Base-by-base conservation (phyloP, 2,888 invertebrate species). In the Steromphala cineraria region DNA sequence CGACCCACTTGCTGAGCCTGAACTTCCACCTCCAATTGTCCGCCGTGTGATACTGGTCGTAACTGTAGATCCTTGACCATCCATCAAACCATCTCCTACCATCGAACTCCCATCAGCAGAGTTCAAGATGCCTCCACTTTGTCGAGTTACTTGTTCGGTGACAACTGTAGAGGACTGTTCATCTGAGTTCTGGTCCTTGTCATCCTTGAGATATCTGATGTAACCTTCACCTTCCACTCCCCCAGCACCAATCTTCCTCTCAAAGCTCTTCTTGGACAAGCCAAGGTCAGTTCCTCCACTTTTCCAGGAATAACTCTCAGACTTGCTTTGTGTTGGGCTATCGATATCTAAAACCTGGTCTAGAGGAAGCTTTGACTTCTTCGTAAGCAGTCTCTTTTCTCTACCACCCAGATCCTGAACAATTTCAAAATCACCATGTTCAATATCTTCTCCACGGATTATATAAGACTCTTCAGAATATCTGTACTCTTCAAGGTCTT, bases 141-240 rank as follows among this genome's bases (percentile, higher is more conserved):
- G 46, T 46, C 46, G 46, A 46, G 46, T 46, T 46, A 46, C 46
- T 46, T 46, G 46, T 46, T 46, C 46, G 10, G 46, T 46, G 46
- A 46, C 46, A 46, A 46, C 46, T 46, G 46, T 46, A 10, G 46
- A 46, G 10, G 46, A 46, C 46, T 46, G 46, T 46, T 13, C 46
- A 10, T 19, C 31, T 7, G 24, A 31, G 67, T 28, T 31, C 31
- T 67, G 28, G 28, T 52, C 46, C 75, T 75, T 78, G 40, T 36
- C 19, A 36, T 77, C 77, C 10, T 53, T 24, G 17, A 77, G 77
- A 78, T 78, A 78, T 62, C 78, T 78, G 46, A 78, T 78, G 67
- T 78, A 78, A 2, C 78, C 78, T n/a, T 31, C 62, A 67, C 46
- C 78, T 40, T 78, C 52, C 24, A 36, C 77, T 31, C 53, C 55